A percentile compares a stretch with the other conserved stretches of the same genome.
phyloP scores from a whole-genome alignment of 2,888 invertebrate genomes.

The Zelleria hepariella region DNA sequence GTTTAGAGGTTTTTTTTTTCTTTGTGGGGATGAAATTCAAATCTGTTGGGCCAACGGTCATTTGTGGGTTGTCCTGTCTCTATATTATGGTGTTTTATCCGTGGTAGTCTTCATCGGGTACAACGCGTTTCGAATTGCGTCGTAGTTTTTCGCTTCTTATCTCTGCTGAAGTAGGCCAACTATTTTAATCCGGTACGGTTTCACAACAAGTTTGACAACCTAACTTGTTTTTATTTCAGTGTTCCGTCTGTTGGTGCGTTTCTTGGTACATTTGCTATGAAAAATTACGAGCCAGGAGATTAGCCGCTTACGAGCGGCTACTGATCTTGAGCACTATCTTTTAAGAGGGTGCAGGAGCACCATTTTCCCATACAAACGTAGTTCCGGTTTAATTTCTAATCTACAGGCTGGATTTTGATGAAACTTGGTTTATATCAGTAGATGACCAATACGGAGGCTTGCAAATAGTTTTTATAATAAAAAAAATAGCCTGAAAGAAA shows the following conservation, averaged over 20 bases:
- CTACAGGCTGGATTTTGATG: too few relatives aligned
- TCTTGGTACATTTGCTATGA: not conserved
- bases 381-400: too few relatives aligned
- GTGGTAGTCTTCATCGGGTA: not conserved
- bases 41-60: constrained; percentile 53
- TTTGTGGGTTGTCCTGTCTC: constrained; percentile 15
- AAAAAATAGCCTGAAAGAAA: too few relatives aligned
- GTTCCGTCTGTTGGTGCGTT: not conserved
- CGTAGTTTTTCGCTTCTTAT: constrained; percentile 45
- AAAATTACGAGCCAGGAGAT: not conserved
- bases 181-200: constrained; percentile 33
- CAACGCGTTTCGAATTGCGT: constrained; percentile 22
- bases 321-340: not conserved
- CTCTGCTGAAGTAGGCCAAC: constrained; percentile 42
- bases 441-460: too few relatives aligned
- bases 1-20: constrained; percentile 19
- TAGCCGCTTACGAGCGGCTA: not conserved
- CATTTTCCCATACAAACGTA: too few relatives aligned
- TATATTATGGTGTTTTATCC: not conserved
- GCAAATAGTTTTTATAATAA: too few relatives aligned
- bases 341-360: too few relatives aligned
- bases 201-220: constrained; percentile 16
- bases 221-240: not conserved
- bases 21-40: constrained; percentile 44
- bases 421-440: too few relatives aligned